Conservation (phyloP, 2,113 vertebrate species). For the Rafetus swinhoei region DNA sequence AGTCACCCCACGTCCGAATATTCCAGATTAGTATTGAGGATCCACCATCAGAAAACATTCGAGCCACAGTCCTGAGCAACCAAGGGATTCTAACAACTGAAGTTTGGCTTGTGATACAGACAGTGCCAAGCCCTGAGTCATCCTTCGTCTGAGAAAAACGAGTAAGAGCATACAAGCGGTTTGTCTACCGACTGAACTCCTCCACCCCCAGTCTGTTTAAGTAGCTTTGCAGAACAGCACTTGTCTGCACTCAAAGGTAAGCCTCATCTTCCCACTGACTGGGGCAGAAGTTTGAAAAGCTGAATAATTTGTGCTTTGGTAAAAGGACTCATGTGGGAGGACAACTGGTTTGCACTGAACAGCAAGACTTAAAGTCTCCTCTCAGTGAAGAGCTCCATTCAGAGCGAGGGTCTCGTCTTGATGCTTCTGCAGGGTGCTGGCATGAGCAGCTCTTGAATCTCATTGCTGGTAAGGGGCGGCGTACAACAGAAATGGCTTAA, state of each 20-base stretch:
- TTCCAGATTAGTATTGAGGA: background rate
- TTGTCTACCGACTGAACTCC: background rate
- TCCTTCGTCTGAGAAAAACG: background rate
- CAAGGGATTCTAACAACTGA: background rate
- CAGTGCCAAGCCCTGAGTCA: too few species aligned
- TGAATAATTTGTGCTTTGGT: background rate
- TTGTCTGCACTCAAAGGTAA: background rate
- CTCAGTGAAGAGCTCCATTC: background rate
- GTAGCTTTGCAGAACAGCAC: background rate
- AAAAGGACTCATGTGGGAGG: rapidly evolving
- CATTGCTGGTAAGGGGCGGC: background rate
- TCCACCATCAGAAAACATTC: background rate
- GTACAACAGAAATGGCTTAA: conserved; percentile 13
- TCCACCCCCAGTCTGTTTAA: too few species aligned
- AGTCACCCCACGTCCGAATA: background rate
- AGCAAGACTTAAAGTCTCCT: background rate
- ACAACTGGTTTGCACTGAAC: background rate
- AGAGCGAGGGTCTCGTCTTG: background rate
- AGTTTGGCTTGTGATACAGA: background rate
- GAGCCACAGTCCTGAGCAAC: background rate
- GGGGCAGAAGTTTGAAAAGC: background rate
- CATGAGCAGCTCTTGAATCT: background rate
- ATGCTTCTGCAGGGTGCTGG: background rate
- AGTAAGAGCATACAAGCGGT: background rate
- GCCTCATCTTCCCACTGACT: background rate